Evolutionary conservation across 2,113 vertebrate species (phyloP).

Genomic region (Ceyx melanurus): DNA sequence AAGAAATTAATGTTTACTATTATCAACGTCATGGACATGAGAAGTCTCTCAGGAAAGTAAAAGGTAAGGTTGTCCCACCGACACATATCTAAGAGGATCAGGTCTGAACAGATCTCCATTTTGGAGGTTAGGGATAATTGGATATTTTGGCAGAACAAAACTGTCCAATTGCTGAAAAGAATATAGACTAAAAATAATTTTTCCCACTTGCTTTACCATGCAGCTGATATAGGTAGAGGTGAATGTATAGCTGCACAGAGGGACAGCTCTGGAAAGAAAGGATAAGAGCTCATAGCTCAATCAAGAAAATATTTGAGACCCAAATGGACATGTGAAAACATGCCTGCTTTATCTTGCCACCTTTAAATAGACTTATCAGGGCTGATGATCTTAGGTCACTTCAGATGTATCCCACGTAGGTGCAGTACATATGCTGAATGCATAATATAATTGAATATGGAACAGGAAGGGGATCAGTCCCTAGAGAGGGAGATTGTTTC

Average conservation of each 20-base stretch:
- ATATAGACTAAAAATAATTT: not conserved
- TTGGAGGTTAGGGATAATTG: not conserved
- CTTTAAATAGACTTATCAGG: not conserved
- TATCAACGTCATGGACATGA: not conserved
- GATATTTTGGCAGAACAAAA: not conserved
- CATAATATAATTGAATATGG: constrained; percentile 19
- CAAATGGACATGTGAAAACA: not conserved
- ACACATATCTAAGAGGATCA: not conserved
- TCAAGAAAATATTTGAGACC: not conserved
- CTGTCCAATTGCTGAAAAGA: not conserved
- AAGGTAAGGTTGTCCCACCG: not conserved
- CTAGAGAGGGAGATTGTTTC: not conserved
- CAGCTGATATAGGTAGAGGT: not conserved
- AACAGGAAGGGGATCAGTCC: not conserved
- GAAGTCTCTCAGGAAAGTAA: not conserved
- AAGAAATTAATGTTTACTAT: not conserved
- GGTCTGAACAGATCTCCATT: not conserved
- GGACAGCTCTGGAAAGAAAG: not conserved
- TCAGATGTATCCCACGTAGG: not conserved
- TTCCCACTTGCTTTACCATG: not conserved
- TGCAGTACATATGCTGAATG: not conserved
- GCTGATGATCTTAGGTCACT: not conserved
- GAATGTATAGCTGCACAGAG: not conserved
- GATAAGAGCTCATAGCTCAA: not conserved
- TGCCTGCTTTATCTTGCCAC: not conserved